Evolutionary conservation across 2,888 invertebrate genomes (phyloP), one percentile per base, ranked within the genome.

Genomic region (Sphecodes monilicornis): DNA sequence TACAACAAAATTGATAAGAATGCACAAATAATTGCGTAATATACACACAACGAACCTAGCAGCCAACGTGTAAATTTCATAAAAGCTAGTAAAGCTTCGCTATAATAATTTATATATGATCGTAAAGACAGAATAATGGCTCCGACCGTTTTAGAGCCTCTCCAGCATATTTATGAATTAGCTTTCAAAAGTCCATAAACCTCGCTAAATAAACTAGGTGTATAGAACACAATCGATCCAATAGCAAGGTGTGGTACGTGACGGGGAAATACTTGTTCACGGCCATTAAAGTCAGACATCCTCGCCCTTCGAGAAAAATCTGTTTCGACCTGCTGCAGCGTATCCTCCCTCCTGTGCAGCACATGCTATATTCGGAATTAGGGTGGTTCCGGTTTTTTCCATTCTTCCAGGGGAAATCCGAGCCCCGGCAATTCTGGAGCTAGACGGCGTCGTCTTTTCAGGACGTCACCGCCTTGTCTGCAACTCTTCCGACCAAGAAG

Each of bases 351-450:
- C 78, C 74, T 84, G 82, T 32, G 26, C 22, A 82, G 87, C 91
- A 91, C 89, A 87, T 87, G 91, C 82, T 80, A 86, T 86, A 86
- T 87, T 87, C 89, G 88, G 88, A 80, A 83, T 90, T 85, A 81
- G 83, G 89, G 86, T 86, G 80, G 87, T 91, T 91, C 88, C 90
- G 87, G 88, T 83, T 86, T 84, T 84, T 84, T 85, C 22, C 68
- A 68, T 78, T 46, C 76, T 75, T 74, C 76, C 26, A 64, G 54
- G 82, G 64, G 79, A 86, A 79, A 84, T 39, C 76, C 76, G 81
- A 82, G 60, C 76, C 57, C 41, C 41, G 68, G 68, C 50, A 85
- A 80, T 78, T 80, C 36, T 5, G 68, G 50, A 60, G 80, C 74
- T 80, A 74, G 57, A 32, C 64, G 46, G 75, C 82, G 76, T 66